Conservation (phyloP, 2,113 vertebrate genomes). For the Thunnus thynnus region DNA sequence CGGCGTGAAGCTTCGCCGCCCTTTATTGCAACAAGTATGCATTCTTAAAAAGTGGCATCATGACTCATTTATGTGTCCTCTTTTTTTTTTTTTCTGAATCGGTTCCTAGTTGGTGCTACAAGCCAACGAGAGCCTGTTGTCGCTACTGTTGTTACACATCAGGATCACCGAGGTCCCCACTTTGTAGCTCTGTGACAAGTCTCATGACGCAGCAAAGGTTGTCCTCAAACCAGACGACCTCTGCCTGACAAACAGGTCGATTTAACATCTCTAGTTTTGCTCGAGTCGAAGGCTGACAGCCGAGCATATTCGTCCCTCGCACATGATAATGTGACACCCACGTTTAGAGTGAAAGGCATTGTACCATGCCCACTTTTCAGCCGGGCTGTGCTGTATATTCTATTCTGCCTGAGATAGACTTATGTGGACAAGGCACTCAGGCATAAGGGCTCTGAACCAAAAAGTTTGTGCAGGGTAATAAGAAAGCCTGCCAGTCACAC, state of each 20-base stretch:
- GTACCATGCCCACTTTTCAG: slow-evolving; percentile 36
- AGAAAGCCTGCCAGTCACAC: slow-evolving; percentile 28
- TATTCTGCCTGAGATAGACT: slow-evolving; percentile 31
- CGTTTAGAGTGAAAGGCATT: slow-evolving; percentile 51
- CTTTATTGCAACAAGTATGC: not conserved
- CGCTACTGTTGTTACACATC: slow-evolving; percentile 49
- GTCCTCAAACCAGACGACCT: slow-evolving; percentile 40
- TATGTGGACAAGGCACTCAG: slow-evolving; percentile 27
- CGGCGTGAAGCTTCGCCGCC: too few relatives aligned
- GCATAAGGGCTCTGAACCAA: slow-evolving; percentile 8
- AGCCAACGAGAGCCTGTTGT: not conserved
- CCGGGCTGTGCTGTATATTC: slow-evolving; percentile 22
- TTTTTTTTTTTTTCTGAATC: not conserved
- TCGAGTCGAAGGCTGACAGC: slow-evolving; percentile 36
- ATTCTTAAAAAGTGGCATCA: not conserved
- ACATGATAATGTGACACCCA: slow-evolving; percentile 57
- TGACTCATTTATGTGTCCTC: not conserved
- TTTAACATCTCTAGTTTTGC: slow-evolving; percentile 17
- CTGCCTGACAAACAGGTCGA: slow-evolving; percentile 47
- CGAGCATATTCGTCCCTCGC: slow-evolving; percentile 28
- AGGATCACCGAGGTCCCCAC: slow-evolving; percentile 46
- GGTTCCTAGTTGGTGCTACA: not conserved
- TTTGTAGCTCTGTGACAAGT: slow-evolving; percentile 56
- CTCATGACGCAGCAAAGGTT: slow-evolving; percentile 61
- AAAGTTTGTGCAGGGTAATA: slow-evolving; percentile 28